phyloP scores from a whole-genome alignment of 2,888 invertebrate genomes.

The Pollenia griseotomentosa region DNA sequence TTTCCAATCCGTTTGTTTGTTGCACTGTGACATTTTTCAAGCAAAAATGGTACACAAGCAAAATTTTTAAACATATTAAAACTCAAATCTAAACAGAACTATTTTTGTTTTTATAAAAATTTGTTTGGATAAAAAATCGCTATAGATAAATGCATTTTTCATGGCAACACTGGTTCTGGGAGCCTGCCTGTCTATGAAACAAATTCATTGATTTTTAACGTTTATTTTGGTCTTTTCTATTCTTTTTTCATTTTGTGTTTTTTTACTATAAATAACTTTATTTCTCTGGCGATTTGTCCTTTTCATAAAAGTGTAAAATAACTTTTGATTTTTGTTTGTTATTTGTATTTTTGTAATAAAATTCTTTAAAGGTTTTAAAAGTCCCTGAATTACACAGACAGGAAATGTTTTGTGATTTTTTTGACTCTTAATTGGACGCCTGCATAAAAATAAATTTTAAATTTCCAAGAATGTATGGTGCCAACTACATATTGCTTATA shows the following conservation, averaged over 20 bases:
- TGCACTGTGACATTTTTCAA: too few species aligned
- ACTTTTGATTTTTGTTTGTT: not conserved
- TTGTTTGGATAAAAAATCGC: too few species aligned
- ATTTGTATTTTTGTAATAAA: not conserved
- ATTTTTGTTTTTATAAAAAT: too few species aligned
- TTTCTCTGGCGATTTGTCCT: conserved; percentile 9
- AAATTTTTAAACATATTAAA: too few species aligned
- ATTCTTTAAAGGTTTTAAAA: conserved; percentile 6
- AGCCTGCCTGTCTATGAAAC: conserved; percentile 28
- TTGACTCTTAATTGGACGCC: not conserved
- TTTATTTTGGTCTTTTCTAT: not conserved
- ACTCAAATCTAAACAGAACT: too few species aligned
- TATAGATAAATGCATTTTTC: too few species aligned
- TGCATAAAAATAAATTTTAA: not conserved
- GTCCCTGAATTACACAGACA: not conserved
- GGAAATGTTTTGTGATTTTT: conserved; percentile 3
- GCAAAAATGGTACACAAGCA: too few species aligned
- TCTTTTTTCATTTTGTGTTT: not conserved
- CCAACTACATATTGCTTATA: too few species aligned
- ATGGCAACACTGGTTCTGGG: not conserved
- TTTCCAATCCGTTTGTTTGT: too few species aligned
- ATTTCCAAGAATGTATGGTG: too few species aligned
- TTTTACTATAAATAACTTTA: not conserved
- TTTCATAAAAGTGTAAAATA: conserved; percentile 5
- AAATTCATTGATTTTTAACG: conserved; percentile 18